Evolutionary conservation across 2,113 vertebrate species (phyloP).

Genomic region (Ellobius talpinus): DNA sequence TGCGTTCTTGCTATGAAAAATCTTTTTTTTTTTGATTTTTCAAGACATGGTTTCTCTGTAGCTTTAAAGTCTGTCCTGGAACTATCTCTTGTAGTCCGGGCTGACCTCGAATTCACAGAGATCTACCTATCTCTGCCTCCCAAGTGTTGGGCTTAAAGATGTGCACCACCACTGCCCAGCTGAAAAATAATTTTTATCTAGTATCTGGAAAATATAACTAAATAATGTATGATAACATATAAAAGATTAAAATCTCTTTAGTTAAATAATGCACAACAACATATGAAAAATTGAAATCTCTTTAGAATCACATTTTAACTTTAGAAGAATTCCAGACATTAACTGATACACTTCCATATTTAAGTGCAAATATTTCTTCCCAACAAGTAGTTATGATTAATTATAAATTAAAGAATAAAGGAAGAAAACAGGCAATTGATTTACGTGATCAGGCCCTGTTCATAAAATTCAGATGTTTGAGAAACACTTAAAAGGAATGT

Average conservation of each 20-base stretch:
- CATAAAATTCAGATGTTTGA: conserved; percentile 17
- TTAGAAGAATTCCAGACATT: conserved; percentile 37
- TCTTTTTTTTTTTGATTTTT: too few relatives aligned
- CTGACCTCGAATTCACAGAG: too few relatives aligned
- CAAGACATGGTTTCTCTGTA: too few relatives aligned
- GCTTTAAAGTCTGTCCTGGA: too few relatives aligned
- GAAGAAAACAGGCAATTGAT: neutral
- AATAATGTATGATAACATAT: neutral
- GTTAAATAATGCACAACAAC: neutral
- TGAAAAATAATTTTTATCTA: neutral
- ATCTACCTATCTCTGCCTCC: too few relatives aligned
- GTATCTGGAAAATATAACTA: neutral
- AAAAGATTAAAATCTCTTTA: neutral
- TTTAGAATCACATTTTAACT: neutral
- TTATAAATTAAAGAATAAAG: conserved; percentile 43
- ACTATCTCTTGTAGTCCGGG: too few relatives aligned
- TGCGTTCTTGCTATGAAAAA: neutral
- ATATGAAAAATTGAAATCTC: neutral
- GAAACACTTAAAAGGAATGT: neutral
- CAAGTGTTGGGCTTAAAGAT: too few relatives aligned
- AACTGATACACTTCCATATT: conserved; percentile 16
- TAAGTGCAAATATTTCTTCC: conserved; percentile 12
- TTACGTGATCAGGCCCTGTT: neutral
- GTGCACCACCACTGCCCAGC: too few relatives aligned
- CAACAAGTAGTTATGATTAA: neutral